Base-by-base conservation (phyloP, 1,140 invertebrate species). In the Drosophila arawakana region DNA sequence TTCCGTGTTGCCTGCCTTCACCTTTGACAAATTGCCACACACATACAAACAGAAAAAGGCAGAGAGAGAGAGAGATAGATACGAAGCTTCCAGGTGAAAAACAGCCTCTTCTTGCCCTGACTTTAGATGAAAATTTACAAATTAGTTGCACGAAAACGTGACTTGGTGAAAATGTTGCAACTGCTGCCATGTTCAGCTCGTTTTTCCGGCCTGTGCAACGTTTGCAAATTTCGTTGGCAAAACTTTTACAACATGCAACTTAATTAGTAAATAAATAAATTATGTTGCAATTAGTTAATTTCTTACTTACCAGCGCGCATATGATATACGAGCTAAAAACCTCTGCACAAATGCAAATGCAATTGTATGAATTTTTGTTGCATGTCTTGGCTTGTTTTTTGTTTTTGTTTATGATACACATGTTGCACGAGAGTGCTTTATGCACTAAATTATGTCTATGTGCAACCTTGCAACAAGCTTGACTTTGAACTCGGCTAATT, bases 261-360 rank as follows among this genome's bases (percentile, higher is more conserved):
- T 88, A 88, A 88, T 88, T 88, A 88, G 84, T 67, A 83, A 78
- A 88, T 88, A 80, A 75, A 89, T 89, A 80, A 78, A 89, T 88
- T 89, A 83, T 66, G 57, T 70, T 75, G 73, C 67, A 73, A 83
- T 83, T 83, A 79, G 80, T 68, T 75, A 66, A 72, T 68, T 74
- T 70, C 58, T 25, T 68, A 39, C 25, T 52, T 25, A 11, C 30
- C 15, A 30, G 4, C 41, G 7, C 11, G 52, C 30, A 35, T 13
- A 15, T 57, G 54, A 57, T 57, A 57, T 57, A 57, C 41, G 50
- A 37, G 8, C 30, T 5, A 54, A 54, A 61, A 15, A 49, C 46
- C n/a, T 46, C 25, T 67, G 34, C 59, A 41, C 41, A 52, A 59
- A 46, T 59, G 57, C 25, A 43, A 25, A 35, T 54, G 11, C 15